phyloP scores from a whole-genome alignment of 2,888 invertebrate species.

The Drosophila mayaguana region DNA sequence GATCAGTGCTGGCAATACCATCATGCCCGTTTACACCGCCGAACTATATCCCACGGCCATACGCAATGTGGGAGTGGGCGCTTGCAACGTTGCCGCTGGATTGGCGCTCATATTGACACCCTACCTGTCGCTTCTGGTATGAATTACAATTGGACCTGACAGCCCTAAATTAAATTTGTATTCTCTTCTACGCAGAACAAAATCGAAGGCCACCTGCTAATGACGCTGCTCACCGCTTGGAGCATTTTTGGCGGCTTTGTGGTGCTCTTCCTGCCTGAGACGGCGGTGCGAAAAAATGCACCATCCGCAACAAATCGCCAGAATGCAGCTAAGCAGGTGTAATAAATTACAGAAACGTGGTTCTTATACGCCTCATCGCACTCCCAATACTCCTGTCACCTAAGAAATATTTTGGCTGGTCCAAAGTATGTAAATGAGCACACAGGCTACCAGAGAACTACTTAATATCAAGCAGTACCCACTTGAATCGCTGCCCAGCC shows the following conservation, averaged over 20 bases:
- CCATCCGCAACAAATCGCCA: slow-evolving; percentile 32
- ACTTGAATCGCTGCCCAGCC: slow-evolving; percentile 47
- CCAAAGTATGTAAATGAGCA: slow-evolving; percentile 72
- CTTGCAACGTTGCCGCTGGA: slow-evolving; percentile 91
- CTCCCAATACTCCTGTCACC: slow-evolving; percentile 20
- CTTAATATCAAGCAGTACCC: slow-evolving; percentile 19
- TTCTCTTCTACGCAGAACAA: slow-evolving; percentile 86
- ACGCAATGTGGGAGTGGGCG: slow-evolving; percentile 90
- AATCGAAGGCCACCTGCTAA: slow-evolving; percentile 89
- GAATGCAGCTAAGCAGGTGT: slow-evolving; percentile 71
- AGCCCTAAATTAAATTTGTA: background rate
- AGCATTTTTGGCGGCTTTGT: slow-evolving; percentile 90
- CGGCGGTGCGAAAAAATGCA: slow-evolving; percentile 79
- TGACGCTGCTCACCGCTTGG: slow-evolving; percentile 89
- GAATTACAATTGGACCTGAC: slow-evolving; percentile 61
- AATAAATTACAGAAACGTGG: slow-evolving; percentile 38
- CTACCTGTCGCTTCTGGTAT: slow-evolving; percentile 91
- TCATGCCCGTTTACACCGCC: slow-evolving; percentile 91
- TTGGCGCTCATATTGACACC: slow-evolving; percentile 91
- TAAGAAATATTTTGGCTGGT: slow-evolving; percentile 81
- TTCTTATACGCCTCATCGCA: background rate
- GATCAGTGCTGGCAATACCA: slow-evolving; percentile 91
- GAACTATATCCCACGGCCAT: slow-evolving; percentile 90
- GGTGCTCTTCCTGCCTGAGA: slow-evolving; percentile 91
- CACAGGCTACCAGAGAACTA: slow-evolving; percentile 46